Evolutionary conservation across 2,797 vertebrate species (phyloP), one percentile per base, ranked within the genome.

Genomic region (Chaenodraco wilsoni): DNA sequence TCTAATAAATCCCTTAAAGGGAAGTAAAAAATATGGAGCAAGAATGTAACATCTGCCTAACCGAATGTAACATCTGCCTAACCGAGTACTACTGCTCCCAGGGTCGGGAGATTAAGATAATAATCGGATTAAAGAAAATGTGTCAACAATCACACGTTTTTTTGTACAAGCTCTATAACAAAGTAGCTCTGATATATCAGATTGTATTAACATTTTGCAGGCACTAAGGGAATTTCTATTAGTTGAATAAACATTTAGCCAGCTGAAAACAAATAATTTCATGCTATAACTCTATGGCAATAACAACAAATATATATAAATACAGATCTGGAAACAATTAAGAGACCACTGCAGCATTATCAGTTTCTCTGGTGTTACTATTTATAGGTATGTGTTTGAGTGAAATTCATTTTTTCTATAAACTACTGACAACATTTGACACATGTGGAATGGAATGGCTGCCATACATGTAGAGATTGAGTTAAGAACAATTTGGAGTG

Each of bases 1-100:
- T 69, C 74, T 69, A 82, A 84, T 86, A 90, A 86, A 83, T 77
- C 76, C 72, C 79, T 84, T 64, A 23, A 81, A 83, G 65, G 72
- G 40, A 74, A 82, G 69, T 15, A 70, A 60, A 73, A 81, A 84
- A 84, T 76, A 60, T 60, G 63, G 64, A 63, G 57, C 45, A 75
- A 72, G 46, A 74, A 79, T 76, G 64, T 74, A 66, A 81, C 74
- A 84, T 84, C 78, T 78, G 82, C 62, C 61, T 44, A 46, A 64
- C 60, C 1, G 31, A 79, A 79, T 76, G 64, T 74, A 66, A 81
- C 74, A 84, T 84, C 78, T 78, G 82, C 62, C 61, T 44, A 46
- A 64, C 60, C 1, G 31, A 79, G 65, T 72, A 76, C 48, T 76
- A 65, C 68, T 41, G 52, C 81, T 73, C 67, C 43, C 49, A 2